Conservation (phyloP, 2,797 vertebrate genomes). For the Arctocebus calabarensis region DNA sequence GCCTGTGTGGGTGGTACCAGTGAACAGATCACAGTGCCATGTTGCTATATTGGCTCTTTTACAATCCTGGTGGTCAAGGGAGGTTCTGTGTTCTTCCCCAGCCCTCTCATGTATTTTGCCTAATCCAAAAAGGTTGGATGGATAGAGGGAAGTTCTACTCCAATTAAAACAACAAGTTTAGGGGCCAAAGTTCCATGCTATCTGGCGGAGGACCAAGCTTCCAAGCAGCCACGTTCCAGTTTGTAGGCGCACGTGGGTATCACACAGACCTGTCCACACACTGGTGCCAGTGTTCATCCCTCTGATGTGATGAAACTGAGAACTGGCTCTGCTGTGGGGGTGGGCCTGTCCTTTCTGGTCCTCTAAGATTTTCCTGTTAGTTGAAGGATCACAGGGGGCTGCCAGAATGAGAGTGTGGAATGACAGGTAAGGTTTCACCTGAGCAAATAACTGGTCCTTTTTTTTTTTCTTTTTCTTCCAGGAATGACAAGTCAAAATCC, state of each 20-base stretch:
- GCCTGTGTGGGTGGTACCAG: neutral
- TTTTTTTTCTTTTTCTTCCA: neutral
- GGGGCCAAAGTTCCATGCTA: conserved; percentile 11
- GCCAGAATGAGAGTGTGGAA: conserved; percentile 4
- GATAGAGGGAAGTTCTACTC: neutral
- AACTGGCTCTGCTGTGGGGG: conserved; percentile 50
- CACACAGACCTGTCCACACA: conserved; percentile 23
- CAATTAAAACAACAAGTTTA: conserved; percentile 21
- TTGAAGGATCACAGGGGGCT: conserved; percentile 1
- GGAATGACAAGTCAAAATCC: conserved; percentile 55
- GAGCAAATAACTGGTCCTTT: neutral
- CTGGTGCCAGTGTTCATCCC: neutral
- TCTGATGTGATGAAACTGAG: conserved; percentile 51
- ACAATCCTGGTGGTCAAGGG: neutral
- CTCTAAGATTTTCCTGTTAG: conserved; percentile 65
- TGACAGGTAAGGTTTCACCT: conserved; percentile 25
- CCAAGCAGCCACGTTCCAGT: conserved; percentile 17
- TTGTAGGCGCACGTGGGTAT: neutral
- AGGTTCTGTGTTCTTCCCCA: neutral
- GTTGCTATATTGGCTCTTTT: neutral
- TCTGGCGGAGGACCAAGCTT: neutral
- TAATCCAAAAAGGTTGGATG: neutral
- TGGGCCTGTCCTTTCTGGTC: conserved; percentile 40
- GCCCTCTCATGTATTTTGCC: neutral
- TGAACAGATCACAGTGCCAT: neutral